Evolutionary conservation across 2,888 invertebrate species (phyloP), one percentile per base, ranked within the genome.

Genomic region (Zaprionus obscuricornis): DNA sequence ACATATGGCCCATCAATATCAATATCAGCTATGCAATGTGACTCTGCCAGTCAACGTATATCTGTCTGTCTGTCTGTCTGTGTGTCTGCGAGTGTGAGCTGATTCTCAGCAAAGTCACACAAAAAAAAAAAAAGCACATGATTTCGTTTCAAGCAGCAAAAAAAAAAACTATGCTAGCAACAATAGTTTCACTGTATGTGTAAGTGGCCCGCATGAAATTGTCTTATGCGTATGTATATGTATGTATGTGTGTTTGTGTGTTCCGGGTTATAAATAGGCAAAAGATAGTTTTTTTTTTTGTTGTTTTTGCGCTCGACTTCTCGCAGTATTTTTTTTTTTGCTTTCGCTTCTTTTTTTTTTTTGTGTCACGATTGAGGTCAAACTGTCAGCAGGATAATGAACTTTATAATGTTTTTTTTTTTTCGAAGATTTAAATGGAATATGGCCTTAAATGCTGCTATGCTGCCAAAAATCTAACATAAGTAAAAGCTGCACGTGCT

Each of bases 381-480:
- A 69, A 73, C 73, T 69, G 74, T 69, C 69, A 64, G 60, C 43
- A 82, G 79, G 81, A 79, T 79, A 85, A 74, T 79, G 84, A 79
- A 85, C 86, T 83, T 76, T 73, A 60, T 43, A 55, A 59, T 57
- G 67, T 70, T 43, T n/a, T n/a, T n/a, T n/a, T n/a, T n/a, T n/a
- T n/a, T n/a, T n/a, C n/a, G n/a, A n/a, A n/a, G n/a, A n/a, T n/a
- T n/a, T n/a, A n/a, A n/a, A n/a, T n/a, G n/a, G n/a, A n/a, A n/a
- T n/a, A n/a, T n/a, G n/a, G n/a, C n/a, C n/a, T n/a, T n/a, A n/a
- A n/a, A n/a, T n/a, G n/a, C n/a, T n/a, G n/a, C n/a, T n/a, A n/a
- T n/a, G n/a, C n/a, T n/a, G n/a, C n/a, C n/a, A n/a, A n/a, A n/a
- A n/a, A n/a, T n/a, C n/a, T n/a, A n/a, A n/a, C n/a, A n/a, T n/a